Conservation (phyloP, 2,113 vertebrate species). For the Elanus axillaris region DNA sequence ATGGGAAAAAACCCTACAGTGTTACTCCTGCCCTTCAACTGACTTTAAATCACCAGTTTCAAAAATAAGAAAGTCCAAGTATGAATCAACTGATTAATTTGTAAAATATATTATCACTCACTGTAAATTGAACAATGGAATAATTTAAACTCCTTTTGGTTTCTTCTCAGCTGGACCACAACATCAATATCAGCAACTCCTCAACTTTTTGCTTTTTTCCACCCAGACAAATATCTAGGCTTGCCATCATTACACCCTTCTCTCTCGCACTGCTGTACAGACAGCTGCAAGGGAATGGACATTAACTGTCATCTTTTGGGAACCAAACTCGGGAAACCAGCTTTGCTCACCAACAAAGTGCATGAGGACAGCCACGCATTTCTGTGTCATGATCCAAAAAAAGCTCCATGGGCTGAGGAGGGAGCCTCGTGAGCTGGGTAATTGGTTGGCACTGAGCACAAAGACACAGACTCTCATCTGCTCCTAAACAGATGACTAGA, state of each 20-base stretch:
- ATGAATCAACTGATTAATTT: neutral
- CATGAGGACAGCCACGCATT: neutral
- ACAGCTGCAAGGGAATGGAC: neutral
- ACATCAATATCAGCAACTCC: neutral
- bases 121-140: neutral
- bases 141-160: neutral
- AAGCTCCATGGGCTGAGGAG: neutral
- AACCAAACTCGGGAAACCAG: neutral
- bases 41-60: neutral
- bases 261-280: neutral
- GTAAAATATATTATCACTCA: neutral
- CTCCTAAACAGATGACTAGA: neutral
- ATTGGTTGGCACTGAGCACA: rapidly evolving
- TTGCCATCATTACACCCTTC: neutral
- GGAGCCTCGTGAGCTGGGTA: neutral
- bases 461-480: neutral
- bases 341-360: neutral
- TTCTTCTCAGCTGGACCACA: neutral
- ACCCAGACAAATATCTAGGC: neutral
- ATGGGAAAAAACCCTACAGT: neutral
- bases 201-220: neutral
- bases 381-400: neutral
- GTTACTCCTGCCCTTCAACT: neutral
- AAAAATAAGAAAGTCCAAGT: neutral
- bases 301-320: neutral